Conservation (phyloP, 2,113 vertebrate genomes). For the Corythornis madagascariensis region DNA sequence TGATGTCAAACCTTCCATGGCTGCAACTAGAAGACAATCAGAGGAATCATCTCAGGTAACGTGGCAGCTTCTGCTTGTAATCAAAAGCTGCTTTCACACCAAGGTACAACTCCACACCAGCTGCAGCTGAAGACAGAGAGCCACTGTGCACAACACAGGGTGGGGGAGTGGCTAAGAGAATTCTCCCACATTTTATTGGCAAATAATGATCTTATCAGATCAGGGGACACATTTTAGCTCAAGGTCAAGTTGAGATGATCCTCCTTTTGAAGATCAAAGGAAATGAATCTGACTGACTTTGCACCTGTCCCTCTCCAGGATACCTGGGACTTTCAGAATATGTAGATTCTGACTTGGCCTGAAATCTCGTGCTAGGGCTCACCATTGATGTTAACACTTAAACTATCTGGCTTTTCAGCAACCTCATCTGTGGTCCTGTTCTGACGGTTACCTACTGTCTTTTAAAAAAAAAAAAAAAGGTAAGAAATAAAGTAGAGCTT, state of each 20-base stretch:
- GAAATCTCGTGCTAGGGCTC: not conserved
- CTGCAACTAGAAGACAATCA: not conserved
- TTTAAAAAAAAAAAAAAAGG: not conserved
- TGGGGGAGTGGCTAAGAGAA: not conserved
- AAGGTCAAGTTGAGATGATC: not conserved
- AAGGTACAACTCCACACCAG: not conserved
- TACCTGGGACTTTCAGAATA: not conserved
- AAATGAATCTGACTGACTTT: not conserved
- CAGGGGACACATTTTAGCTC: not conserved
- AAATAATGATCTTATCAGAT: conserved; percentile 28
- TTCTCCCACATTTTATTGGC: not conserved
- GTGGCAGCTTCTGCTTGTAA: not conserved
- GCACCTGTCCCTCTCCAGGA: not conserved
- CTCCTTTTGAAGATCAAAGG: not conserved
- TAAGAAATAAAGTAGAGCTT: not conserved
- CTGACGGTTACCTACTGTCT: not conserved
- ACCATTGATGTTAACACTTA: not conserved
- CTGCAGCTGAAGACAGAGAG: not conserved
- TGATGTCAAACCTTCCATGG: not conserved
- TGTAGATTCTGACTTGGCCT: not conserved
- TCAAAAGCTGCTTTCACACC: not conserved
- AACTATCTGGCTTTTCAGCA: not conserved
- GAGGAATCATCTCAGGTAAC: not conserved
- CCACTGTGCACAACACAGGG: not conserved
- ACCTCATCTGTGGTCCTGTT: not conserved